Conservation (phyloP, 2,113 vertebrate genomes). For the Clarias gariepinus region DNA sequence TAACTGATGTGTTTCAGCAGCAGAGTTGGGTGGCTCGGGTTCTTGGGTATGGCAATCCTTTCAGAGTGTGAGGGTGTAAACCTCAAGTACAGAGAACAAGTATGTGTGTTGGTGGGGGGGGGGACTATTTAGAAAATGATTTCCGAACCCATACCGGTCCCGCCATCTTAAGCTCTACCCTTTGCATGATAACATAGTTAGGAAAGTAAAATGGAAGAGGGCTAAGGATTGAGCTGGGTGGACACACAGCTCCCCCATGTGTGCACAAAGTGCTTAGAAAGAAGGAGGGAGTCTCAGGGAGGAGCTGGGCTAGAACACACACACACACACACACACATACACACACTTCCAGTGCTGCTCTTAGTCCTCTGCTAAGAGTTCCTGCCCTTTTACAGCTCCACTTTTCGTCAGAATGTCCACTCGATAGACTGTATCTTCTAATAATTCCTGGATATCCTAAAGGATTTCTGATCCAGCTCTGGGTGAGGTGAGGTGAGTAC, state of each 20-base stretch:
- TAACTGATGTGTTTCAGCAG: background rate
- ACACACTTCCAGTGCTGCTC: background rate
- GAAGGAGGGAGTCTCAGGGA: conserved; percentile 35
- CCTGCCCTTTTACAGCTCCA: conserved; percentile 11
- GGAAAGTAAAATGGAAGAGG: conserved; percentile 19
- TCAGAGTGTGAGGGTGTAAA: background rate
- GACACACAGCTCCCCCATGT: conserved; percentile 50
- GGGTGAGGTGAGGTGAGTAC: conserved; percentile 18
- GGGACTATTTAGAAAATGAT: background rate
- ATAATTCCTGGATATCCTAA: conserved; percentile 16
- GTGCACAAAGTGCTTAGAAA: conserved; percentile 1
- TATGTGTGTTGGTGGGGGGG: background rate
- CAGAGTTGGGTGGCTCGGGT: background rate
- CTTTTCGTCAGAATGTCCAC: conserved; percentile 25
- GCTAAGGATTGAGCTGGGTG: background rate
- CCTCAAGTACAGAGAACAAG: too few species aligned
- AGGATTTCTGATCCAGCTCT: conserved; percentile 26
- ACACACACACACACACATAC: conserved; percentile 11
- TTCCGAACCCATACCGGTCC: background rate
- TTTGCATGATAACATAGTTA: background rate
- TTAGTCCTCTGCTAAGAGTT: conserved; percentile 6
- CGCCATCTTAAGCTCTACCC: conserved; percentile 16
- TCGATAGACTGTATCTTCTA: background rate
- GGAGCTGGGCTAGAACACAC: conserved; percentile 18
- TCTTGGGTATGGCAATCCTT: background rate